These are phyloP conservation scores for Drosophila varians DNA, from an alignment of 1,140 invertebrate genomes.

Conservation along the genomic window DNA sequence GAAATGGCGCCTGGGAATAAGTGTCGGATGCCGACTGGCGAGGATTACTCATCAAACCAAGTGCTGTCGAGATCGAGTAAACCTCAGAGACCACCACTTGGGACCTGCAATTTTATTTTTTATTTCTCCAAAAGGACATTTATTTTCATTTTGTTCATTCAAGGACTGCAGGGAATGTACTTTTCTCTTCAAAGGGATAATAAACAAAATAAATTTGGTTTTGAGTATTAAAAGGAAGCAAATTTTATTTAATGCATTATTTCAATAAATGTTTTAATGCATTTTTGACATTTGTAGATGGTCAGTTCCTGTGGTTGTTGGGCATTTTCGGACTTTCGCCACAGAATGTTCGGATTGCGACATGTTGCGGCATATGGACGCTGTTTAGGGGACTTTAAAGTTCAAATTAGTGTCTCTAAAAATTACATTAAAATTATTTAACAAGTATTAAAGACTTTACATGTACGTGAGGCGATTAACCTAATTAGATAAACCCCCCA, in stretches of 20 bases:
- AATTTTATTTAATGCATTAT: too few relatives aligned
- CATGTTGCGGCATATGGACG: background rate
- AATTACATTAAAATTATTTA: background rate
- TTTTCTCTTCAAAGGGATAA: background rate
- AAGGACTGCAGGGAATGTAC: background rate
- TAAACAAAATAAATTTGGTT: background rate
- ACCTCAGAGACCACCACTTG: background rate
- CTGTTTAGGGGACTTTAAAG: background rate
- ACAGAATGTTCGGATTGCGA: background rate
- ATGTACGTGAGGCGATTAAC: slow-evolving; percentile 52
- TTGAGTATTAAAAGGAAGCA: background rate
- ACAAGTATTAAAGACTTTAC: background rate
- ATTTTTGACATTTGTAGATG: background rate
- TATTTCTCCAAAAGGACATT: background rate
- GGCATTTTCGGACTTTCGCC: background rate
- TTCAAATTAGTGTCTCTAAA: background rate
- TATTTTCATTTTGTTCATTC: background rate
- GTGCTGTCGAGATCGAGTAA: background rate
- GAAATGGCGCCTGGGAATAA: background rate
- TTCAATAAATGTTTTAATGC: background rate
- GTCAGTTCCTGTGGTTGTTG: background rate
- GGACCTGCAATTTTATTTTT: background rate
- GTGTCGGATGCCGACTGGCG: background rate
- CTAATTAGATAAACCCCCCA: slow-evolving; percentile 56
- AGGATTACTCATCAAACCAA: background rate